Percentiles rank a stretch among this genome's conserved stretches.
Evolutionary conservation across 2,113 vertebrate species (phyloP).

Genomic region (Polypterus bichir): DNA sequence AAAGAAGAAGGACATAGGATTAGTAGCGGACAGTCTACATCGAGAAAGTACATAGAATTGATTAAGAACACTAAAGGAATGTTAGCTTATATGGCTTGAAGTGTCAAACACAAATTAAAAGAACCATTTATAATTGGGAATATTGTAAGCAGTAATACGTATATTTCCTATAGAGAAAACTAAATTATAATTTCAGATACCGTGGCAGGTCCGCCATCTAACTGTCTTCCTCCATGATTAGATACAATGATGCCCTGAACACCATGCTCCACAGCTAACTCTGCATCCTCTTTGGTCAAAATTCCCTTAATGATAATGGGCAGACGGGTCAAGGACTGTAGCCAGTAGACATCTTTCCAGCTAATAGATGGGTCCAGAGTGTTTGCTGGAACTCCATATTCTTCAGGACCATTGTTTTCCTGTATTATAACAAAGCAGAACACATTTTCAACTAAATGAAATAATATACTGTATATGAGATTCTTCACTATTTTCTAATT

Average conservation of each 20-base stretch:
- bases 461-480: too few species aligned
- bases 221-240: slow-evolving; percentile 86
- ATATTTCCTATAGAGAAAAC: too few species aligned
- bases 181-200: slow-evolving; percentile 33
- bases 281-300: slow-evolving; percentile 87
- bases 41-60: too few species aligned
- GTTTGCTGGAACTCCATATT: slow-evolving; percentile 52
- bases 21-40: too few species aligned
- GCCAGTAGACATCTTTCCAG: slow-evolving; percentile 81
- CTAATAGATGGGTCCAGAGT: slow-evolving; percentile 64
- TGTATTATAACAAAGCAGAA: slow-evolving; percentile 22
- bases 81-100: too few species aligned
- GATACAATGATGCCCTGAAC: slow-evolving; percentile 87
- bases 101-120: too few species aligned
- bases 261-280: slow-evolving; percentile 74
- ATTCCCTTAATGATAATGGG: slow-evolving; percentile 93
- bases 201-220: slow-evolving; percentile 76
- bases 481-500: too few species aligned
- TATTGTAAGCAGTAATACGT: too few species aligned
- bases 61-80: too few species aligned
- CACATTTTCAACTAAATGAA: too few species aligned
- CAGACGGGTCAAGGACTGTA: slow-evolving; percentile 67
- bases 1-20: too few species aligned
- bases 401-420: slow-evolving; percentile 34
- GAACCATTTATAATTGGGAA: too few species aligned